These are phyloP conservation scores for Ypsolopha sequella DNA, from an alignment of 2,888 invertebrate genomes.

Conservation along the genomic window DNA sequence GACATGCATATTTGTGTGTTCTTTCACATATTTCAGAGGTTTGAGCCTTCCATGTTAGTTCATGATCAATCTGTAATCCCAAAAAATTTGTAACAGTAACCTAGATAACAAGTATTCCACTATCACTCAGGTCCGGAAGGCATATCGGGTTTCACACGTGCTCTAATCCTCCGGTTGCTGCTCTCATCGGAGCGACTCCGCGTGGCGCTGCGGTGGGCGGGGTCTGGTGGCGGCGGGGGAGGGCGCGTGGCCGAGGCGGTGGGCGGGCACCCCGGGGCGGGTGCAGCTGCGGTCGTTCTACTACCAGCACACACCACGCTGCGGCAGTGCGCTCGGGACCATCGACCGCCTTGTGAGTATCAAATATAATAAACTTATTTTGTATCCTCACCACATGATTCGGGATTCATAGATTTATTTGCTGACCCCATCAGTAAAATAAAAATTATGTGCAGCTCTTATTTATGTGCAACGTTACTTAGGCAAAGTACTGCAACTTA, in stretches of 20 bases:
- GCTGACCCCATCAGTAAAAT: no score
- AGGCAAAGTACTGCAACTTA: no score
- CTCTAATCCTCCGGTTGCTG: constrained; percentile 86
- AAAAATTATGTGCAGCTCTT: no score
- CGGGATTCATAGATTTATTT: no score
- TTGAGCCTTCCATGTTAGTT: no score
- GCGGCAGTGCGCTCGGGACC: constrained; percentile 77
- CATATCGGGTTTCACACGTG: constrained; percentile 89
- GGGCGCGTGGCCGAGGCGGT: constrained; percentile 63
- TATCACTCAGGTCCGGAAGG: constrained; percentile 49
- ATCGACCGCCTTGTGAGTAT: constrained; percentile 39
- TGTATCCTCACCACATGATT: neutral
- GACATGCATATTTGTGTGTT: no score
- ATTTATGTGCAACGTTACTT: no score
- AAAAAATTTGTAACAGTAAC: no score
- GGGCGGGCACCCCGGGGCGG: constrained; percentile 36
- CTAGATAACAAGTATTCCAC: neutral
- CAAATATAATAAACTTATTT: neutral
- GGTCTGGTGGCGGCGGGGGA: constrained; percentile 46
- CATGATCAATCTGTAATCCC: no score
- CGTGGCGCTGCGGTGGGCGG: constrained; percentile 75
- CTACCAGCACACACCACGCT: constrained; percentile 83
- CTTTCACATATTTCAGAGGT: no score
- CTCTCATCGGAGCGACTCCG: constrained; percentile 88
- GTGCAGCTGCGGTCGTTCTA: constrained; percentile 78